Evolutionary conservation across 2,113 vertebrate species (phyloP), one percentile per base, ranked within the genome.

Genomic region (Strigops habroptila): DNA sequence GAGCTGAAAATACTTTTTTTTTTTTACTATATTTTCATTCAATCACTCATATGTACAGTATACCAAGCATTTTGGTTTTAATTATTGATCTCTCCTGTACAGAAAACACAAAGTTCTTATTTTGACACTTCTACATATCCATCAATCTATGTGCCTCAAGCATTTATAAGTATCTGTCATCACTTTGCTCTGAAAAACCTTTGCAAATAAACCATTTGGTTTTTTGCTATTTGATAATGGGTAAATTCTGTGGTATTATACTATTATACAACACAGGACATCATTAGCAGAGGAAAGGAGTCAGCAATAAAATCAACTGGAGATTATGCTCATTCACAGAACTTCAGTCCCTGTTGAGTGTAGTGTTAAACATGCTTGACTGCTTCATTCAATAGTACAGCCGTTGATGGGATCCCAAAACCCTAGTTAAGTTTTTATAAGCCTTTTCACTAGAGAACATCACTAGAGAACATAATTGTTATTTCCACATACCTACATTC

Each of bases 401-500:
- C 74, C 78, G 19, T 68, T 95, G 91, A 93, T 71, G 65, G 91
- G 31, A 81, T 96, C 78, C 83, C 88, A 83, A 96, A 96, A 74
- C 52, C 62, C 88, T 84, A 91, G 84, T 93, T 97, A 94, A 95
- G 52, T 96, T 97, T 97, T 95, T 95, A 97, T 85, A 92, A 86
- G 82, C 37, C 87, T 97, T 97, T 97, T 97, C 96, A 97, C 92
- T 94, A 95, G 86, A 93, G 59, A 95, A 91, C 80, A 91, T 97
- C 96, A 96, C 94, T 96, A 88, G 91, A 88, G 79, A 96, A 88
- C 83, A 91, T 97, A 95, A 96, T 86, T 96, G 84, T 94, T 96
- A 96, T 93, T 97, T 98, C 96, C 91, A 96, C 65, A 79, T 96
- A 96, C 79, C 81, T 89, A 93, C 62, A 91, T 91, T 96, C 87